A percentile compares a stretch with the other conserved stretches of the same genome.
Conservation (phyloP, 1,140 invertebrate species). For the Papilio xuthus region DNA sequence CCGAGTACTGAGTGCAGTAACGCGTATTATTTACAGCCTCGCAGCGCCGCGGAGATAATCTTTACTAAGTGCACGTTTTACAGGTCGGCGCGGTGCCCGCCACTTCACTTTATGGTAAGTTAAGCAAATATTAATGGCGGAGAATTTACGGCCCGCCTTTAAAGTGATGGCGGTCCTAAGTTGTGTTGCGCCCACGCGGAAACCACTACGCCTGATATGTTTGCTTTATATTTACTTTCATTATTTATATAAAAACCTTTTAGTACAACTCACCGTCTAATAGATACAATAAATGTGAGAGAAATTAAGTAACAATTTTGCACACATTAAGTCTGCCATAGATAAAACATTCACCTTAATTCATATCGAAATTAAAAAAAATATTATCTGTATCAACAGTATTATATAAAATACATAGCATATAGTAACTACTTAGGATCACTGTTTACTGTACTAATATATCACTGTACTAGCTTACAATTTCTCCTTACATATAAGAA, state of each 20-base stretch:
- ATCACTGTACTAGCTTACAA: no score
- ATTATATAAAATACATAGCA: no score
- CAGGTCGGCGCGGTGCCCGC: slow-evolving; percentile 50
- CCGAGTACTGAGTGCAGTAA: slow-evolving; percentile 28
- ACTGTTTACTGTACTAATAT: no score
- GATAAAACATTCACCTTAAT: no score
- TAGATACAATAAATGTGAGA: not conserved
- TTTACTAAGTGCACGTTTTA: slow-evolving; percentile 74
- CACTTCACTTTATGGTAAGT: slow-evolving; percentile 71
- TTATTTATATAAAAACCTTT: slow-evolving; percentile 5
- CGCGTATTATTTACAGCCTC: slow-evolving; percentile 66
- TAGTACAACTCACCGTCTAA: not conserved
- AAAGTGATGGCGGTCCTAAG: slow-evolving; percentile 43
- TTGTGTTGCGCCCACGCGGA: slow-evolving; percentile 32
- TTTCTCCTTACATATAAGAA: no score
- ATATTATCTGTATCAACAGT: no score
- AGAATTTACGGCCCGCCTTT: slow-evolving; percentile 59
- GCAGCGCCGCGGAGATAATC: slow-evolving; percentile 63
- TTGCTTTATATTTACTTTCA: slow-evolving; percentile 14
- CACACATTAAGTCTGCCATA: no score
- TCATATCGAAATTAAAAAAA: no score
- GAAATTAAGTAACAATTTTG: not conserved
- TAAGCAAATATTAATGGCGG: slow-evolving; percentile 74
- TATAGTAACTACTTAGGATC: no score
- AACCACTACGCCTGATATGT: slow-evolving; percentile 2